A percentile compares a stretch with the other conserved stretches of the same genome.
These are phyloP conservation scores for Diplogasteroides magnus DNA, from an alignment of 1,140 invertebrate genomes.

Conservation along the genomic window DNA sequence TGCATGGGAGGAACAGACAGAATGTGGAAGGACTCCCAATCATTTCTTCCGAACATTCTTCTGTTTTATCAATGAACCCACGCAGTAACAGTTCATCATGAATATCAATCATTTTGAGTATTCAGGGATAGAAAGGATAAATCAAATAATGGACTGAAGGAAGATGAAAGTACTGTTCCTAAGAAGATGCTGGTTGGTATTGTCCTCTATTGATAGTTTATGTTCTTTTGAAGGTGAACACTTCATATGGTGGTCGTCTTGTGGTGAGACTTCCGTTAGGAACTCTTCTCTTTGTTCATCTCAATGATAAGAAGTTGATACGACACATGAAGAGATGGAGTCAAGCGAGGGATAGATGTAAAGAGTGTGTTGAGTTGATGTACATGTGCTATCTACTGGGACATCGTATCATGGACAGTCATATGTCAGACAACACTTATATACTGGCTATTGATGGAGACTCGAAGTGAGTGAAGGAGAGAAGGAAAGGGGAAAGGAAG, in stretches of 20 bases:
- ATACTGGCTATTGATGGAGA: slow-evolving; percentile 63
- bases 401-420: slow-evolving; percentile 60
- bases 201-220: not conserved
- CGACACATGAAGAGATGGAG: slow-evolving; percentile 60
- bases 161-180: slow-evolving; percentile 30
- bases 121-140: not conserved
- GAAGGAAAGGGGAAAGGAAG: no score
- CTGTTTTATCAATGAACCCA: slow-evolving; percentile 84
- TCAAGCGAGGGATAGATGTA: no score
- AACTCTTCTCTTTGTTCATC: slow-evolving; percentile 57
- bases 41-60: slow-evolving; percentile 90
- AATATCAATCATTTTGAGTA: no score
- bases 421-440: slow-evolving; percentile 62
- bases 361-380: slow-evolving; percentile 64
- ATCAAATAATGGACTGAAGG: slow-evolving; percentile 15
- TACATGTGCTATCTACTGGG: slow-evolving; percentile 68
- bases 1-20: slow-evolving; percentile 87
- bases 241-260: slow-evolving; percentile 59
- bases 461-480: no score
- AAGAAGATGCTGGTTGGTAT: slow-evolving; percentile 49
- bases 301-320: slow-evolving; percentile 59
- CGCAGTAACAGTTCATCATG: no score
- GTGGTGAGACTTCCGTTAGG: slow-evolving; percentile 58
- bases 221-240: slow-evolving; percentile 43
- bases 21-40: slow-evolving; percentile 68